A percentile compares a stretch with the other conserved stretches of the same genome.
These are phyloP conservation scores for Lordiphosa collinella DNA, from an alignment of 1,140 invertebrate species.

Conservation along the genomic window DNA sequence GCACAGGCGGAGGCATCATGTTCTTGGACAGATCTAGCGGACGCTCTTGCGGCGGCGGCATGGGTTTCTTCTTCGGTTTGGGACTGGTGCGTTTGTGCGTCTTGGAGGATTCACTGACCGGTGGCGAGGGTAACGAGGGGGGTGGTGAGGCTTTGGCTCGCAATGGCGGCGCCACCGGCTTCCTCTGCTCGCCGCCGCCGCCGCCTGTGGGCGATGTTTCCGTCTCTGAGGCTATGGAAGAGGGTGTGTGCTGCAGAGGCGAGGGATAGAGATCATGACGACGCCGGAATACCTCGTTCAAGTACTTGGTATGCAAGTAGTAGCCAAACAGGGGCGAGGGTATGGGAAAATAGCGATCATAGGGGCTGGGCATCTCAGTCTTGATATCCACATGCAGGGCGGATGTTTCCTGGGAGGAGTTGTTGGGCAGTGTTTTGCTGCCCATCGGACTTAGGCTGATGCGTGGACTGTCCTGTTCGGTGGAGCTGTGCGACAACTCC, in stretches of 20 bases:
- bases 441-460: slow-evolving; percentile 72
- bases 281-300: slow-evolving; percentile 84
- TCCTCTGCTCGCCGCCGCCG: not conserved
- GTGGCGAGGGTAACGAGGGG: slow-evolving; percentile 72
- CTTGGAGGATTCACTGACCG: slow-evolving; percentile 68
- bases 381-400: slow-evolving; percentile 80
- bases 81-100: slow-evolving; percentile 34
- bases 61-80: slow-evolving; percentile 57
- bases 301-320: slow-evolving; percentile 87
- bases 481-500: slow-evolving; percentile 64
- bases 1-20: slow-evolving; percentile 80
- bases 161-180: slow-evolving; percentile 18
- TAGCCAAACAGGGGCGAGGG: slow-evolving; percentile 85
- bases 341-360: slow-evolving; percentile 83
- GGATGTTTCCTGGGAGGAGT: slow-evolving; percentile 77
- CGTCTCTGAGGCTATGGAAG: slow-evolving; percentile 69
- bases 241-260: slow-evolving; percentile 72
- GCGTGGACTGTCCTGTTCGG: slow-evolving; percentile 65
- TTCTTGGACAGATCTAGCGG: slow-evolving; percentile 88
- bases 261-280: slow-evolving; percentile 87
- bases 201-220: slow-evolving; percentile 61
- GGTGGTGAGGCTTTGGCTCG: slow-evolving; percentile 59
- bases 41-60: slow-evolving; percentile 86
- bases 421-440: slow-evolving; percentile 54
- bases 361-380: slow-evolving; percentile 81